phyloP scores from a whole-genome alignment of 2,113 vertebrate genomes.

The Gobiocypris rarus region DNA sequence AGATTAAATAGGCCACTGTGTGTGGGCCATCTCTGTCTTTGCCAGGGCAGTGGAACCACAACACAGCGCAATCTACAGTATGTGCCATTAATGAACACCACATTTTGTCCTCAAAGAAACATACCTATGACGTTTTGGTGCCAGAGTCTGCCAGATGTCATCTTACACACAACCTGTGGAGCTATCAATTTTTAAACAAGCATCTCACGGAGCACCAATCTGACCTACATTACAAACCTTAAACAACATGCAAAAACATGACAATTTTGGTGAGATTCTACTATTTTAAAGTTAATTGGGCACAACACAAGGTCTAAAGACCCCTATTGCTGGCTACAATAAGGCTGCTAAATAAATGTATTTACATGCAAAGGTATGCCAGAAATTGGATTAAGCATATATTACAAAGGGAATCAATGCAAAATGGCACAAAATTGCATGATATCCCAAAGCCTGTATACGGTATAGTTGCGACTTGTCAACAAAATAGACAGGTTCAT shows the following conservation, averaged over 20 bases:
- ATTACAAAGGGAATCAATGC: background rate
- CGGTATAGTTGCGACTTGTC: background rate
- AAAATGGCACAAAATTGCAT: background rate
- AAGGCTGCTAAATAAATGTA: background rate
- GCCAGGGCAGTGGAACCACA: background rate
- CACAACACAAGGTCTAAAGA: background rate
- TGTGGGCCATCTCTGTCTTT: slow-evolving; percentile 26
- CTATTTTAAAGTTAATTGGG: background rate
- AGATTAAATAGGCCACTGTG: slow-evolving; percentile 64
- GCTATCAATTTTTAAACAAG: background rate
- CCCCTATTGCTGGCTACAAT: background rate
- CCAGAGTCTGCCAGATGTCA: slow-evolving; percentile 3
- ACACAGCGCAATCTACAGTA: background rate
- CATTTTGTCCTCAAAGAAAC: background rate
- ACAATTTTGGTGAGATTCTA: background rate
- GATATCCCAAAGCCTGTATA: background rate
- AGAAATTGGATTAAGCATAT: background rate
- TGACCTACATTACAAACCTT: background rate
- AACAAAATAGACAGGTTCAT: background rate
- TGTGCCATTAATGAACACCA: slow-evolving; percentile 11
- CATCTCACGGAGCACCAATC: background rate
- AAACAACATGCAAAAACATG: background rate
- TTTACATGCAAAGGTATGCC: background rate
- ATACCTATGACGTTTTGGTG: background rate
- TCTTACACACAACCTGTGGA: background rate